Percentiles rank a stretch among this genome's conserved stretches.
These are phyloP conservation scores for Pseudopleuronectes americanus DNA, from an alignment of 2,797 vertebrate species.

Conservation along the genomic window DNA sequence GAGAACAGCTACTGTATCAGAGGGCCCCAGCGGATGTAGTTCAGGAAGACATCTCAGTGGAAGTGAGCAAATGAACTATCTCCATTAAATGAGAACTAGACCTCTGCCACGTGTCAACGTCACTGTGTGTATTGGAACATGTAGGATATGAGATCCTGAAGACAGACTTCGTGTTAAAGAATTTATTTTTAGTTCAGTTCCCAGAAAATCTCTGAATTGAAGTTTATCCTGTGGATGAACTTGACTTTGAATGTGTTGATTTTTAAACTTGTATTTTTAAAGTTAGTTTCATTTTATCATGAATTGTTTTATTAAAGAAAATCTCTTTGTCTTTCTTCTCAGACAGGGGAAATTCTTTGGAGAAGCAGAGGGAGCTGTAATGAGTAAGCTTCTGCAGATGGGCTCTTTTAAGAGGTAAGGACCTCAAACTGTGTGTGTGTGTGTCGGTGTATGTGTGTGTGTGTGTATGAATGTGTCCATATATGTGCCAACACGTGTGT, in stretches of 20 bases:
- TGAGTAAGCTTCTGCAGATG: constrained; percentile 96
- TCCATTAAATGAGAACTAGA: no score
- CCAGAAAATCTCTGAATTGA: constrained; percentile 1
- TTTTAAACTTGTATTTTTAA: constrained; percentile 1
- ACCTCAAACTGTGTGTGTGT: constrained; percentile 36
- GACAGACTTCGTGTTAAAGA: not conserved
- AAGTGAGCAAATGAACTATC: no score
- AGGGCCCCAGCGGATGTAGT: not conserved
- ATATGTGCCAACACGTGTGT: not conserved
- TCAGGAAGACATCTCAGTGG: not conserved
- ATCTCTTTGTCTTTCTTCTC: constrained; percentile 43
- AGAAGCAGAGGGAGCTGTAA: constrained; percentile 95
- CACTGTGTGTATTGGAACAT: not conserved
- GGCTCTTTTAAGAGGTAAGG: constrained; percentile 96
- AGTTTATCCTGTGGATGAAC: not conserved
- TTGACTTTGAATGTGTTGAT: not conserved
- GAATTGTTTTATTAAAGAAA: constrained; percentile 18
- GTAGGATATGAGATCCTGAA: not conserved
- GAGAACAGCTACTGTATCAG: no score
- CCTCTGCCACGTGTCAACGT: no score
- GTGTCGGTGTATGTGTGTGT: constrained; percentile 3
- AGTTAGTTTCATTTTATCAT: constrained; percentile 11
- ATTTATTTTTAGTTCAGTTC: constrained; percentile 1
- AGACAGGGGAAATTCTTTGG: constrained; percentile 98
- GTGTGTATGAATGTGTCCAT: no score